A percentile compares a stretch with the other conserved stretches of the same genome.
phyloP scores from a whole-genome alignment of 2,888 invertebrate species.

The Nysson spinosus region DNA sequence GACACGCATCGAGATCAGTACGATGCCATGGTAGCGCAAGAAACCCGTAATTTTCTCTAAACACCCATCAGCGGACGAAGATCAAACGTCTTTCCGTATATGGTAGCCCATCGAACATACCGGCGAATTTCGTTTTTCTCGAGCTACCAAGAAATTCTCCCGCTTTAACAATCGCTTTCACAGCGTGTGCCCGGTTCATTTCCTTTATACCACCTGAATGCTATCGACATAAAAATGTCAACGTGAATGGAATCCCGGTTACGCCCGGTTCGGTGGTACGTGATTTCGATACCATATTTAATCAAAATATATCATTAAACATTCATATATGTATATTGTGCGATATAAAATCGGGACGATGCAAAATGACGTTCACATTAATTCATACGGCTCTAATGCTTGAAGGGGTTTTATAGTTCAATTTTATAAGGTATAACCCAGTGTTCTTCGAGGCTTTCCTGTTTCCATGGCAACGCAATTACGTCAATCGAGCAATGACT shows the following conservation, averaged over 20 bases:
- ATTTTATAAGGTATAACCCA: slow-evolving; percentile 8
- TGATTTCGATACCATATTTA: too few relatives aligned
- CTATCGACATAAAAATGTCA: slow-evolving; percentile 2
- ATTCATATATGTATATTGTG: neutral
- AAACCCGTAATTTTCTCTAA: slow-evolving; percentile 69
- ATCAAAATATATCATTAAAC: slow-evolving; percentile 8
- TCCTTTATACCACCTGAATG: neutral
- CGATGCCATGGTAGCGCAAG: slow-evolving; percentile 45
- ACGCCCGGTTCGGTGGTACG: neutral
- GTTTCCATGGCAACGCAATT: slow-evolving; percentile 21
- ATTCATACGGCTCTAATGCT: slow-evolving; percentile 19
- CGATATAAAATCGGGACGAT: slow-evolving; percentile 13
- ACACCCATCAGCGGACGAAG: slow-evolving; percentile 64
- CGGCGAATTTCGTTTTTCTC: slow-evolving; percentile 33
- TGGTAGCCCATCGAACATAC: slow-evolving; percentile 37
- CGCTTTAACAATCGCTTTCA: neutral
- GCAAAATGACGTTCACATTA: slow-evolving; percentile 10
- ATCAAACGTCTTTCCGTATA: slow-evolving; percentile 54
- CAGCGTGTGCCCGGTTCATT: neutral
- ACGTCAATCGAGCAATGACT: slow-evolving; percentile 30
- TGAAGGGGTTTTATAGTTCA: slow-evolving; percentile 21
- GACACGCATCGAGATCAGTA: slow-evolving; percentile 53
- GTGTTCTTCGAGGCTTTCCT: slow-evolving; percentile 10
- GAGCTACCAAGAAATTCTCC: slow-evolving; percentile 8
- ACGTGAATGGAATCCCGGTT: neutral